These are phyloP conservation scores for Silurus meridionalis DNA, from an alignment of 2,113 vertebrate genomes.

Conservation along the genomic window DNA sequence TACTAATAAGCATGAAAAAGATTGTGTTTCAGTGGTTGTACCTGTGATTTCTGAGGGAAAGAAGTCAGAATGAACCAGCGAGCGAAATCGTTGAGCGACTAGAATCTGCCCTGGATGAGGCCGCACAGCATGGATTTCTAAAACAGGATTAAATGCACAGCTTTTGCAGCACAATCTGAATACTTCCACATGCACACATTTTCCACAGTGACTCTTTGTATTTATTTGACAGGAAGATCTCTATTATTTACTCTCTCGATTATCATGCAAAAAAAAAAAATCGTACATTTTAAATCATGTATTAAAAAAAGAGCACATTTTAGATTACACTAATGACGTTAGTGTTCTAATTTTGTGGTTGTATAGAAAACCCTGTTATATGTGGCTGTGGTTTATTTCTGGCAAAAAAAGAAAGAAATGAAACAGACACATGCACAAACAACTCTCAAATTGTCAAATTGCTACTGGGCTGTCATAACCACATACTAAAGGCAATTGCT, in stretches of 20 bases:
- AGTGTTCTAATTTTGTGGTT: too few relatives aligned
- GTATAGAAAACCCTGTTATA: too few relatives aligned
- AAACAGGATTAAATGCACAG: constrained; percentile 12
- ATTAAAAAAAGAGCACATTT: too few relatives aligned
- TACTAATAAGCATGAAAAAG: neutral
- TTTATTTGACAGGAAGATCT: neutral
- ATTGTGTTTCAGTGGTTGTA: constrained; percentile 47
- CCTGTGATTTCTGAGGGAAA: constrained; percentile 96
- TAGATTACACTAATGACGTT: too few relatives aligned
- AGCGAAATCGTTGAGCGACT: constrained; percentile 91
- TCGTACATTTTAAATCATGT: too few relatives aligned
- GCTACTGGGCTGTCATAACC: neutral
- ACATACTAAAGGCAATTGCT: neutral
- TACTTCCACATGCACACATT: neutral
- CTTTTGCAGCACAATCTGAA: too few relatives aligned
- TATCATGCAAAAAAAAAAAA: too few relatives aligned
- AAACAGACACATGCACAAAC: neutral
- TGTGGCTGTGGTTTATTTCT: neutral
- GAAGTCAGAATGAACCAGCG: constrained; percentile 92
- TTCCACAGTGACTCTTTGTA: neutral
- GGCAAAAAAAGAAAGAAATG: neutral
- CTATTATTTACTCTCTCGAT: too few relatives aligned
- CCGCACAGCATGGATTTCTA: constrained; percentile 88
- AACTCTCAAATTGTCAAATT: neutral
- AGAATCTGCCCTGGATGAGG: constrained; percentile 92